A percentile compares a stretch with the other conserved stretches of the same genome.
These are phyloP conservation scores for Thamnophis elegans DNA, from an alignment of 2,797 vertebrate species.

Conservation along the genomic window DNA sequence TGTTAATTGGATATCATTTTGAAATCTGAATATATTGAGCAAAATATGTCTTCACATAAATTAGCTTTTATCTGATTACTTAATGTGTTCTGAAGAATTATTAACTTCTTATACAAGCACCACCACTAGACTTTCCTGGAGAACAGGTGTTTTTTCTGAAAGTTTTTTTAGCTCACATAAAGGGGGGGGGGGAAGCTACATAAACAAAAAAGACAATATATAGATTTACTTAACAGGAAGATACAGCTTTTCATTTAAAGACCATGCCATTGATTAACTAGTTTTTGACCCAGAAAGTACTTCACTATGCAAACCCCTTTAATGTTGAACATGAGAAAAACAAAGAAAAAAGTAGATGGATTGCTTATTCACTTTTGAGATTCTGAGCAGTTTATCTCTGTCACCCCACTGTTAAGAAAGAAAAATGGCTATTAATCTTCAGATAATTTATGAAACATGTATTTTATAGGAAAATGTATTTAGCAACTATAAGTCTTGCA, in stretches of 20 bases:
- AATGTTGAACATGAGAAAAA: constrained; percentile 43
- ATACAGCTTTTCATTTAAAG: constrained; percentile 41
- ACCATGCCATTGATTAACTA: constrained; percentile 49
- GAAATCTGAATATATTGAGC: neutral
- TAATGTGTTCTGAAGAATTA: constrained; percentile 16
- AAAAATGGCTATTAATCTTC: constrained; percentile 66
- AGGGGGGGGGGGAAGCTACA: too few relatives aligned
- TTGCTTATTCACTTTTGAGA: constrained; percentile 61
- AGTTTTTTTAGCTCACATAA: rapidly evolving
- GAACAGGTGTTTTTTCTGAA: constrained; percentile 27
- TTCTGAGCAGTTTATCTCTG: constrained; percentile 59
- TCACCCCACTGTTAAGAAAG: constrained; percentile 59
- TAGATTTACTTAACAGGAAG: constrained; percentile 6
- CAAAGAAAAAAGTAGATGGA: constrained; percentile 57
- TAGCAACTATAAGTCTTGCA: constrained; percentile 48
- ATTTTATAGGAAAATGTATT: constrained; percentile 68
- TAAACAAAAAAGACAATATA: constrained; percentile 6
- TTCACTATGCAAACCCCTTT: constrained; percentile 61
- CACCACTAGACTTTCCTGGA: neutral
- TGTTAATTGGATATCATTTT: constrained; percentile 1
- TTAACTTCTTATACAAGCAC: neutral
- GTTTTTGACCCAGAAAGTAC: constrained; percentile 52
- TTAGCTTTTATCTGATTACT: neutral
- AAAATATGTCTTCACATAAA: neutral
- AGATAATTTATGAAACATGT: constrained; percentile 66